phyloP scores from a whole-genome alignment of 2,888 invertebrate species.

The Drosophila pseudotakahashii region DNA sequence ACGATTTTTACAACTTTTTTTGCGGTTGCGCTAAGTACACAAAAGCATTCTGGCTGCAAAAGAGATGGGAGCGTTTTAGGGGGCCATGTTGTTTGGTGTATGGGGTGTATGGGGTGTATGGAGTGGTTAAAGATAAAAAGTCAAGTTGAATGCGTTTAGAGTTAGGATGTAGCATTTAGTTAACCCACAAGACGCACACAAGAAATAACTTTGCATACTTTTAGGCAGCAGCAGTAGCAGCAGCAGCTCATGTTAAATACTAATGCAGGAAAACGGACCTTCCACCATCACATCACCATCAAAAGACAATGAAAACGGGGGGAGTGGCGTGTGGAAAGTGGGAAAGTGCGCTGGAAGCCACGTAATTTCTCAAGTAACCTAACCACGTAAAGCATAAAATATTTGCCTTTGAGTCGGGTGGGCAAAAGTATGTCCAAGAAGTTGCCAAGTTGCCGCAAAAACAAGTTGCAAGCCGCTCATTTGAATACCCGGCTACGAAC shows the following conservation, averaged over 20 bases:
- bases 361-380: conserved; percentile 80
- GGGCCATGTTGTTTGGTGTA: background rate
- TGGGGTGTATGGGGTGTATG: no score
- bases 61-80: no score
- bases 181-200: conserved; percentile 46
- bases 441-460: conserved; percentile 57
- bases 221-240: conserved; percentile 59
- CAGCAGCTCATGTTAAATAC: conserved; percentile 67
- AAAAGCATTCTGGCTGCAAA: conserved; percentile 58
- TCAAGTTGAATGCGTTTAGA: conserved; percentile 64
- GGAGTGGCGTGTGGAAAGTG: background rate
- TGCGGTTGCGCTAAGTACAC: conserved; percentile 65
- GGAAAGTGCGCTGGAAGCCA: conserved; percentile 43
- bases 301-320: conserved; percentile 57
- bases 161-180: conserved; percentile 70
- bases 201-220: conserved; percentile 80
- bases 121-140: conserved; percentile 63
- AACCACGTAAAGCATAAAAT: conserved; percentile 81
- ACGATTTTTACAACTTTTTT: conserved; percentile 78
- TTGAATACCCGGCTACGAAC: conserved; percentile 65
- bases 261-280: conserved; percentile 45
- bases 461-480: conserved; percentile 73
- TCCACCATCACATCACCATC: conserved; percentile 18
- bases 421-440: conserved; percentile 76
- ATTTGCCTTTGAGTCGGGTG: conserved; percentile 52